Percentiles rank a stretch among this genome's conserved stretches.
Evolutionary conservation across 2,888 invertebrate species (phyloP).

Genomic region (Polietes domitor): DNA sequence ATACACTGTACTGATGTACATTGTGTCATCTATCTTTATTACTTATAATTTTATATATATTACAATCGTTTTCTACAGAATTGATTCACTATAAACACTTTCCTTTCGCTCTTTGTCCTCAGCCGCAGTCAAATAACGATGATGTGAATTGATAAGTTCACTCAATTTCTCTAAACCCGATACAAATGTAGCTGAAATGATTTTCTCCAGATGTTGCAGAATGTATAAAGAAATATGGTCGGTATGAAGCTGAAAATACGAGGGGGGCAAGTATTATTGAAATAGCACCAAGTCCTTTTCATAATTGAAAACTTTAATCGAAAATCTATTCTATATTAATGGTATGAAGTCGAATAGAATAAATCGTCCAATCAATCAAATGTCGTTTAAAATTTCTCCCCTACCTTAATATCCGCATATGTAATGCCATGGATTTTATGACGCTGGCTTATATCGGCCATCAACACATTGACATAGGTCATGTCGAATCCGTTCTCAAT

Average conservation of each 20-base stretch:
- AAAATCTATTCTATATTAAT: too few relatives aligned
- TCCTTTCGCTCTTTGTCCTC: too few relatives aligned
- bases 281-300: too few relatives aligned
- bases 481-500: slow-evolving; percentile 72
- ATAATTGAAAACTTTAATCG: too few relatives aligned
- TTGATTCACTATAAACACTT: too few relatives aligned
- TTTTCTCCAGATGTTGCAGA: slow-evolving; percentile 34
- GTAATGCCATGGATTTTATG: slow-evolving; percentile 63
- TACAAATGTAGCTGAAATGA: slow-evolving; percentile 42
- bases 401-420: slow-evolving; percentile 66
- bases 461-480: slow-evolving; percentile 66
- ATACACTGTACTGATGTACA: too few relatives aligned
- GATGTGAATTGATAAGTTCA: slow-evolving; percentile 45
- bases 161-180: slow-evolving; percentile 47
- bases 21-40: too few relatives aligned
- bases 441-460: slow-evolving; percentile 56
- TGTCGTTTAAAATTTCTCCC: not conserved
- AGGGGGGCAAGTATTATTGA: too few relatives aligned
- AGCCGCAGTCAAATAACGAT: not conserved
- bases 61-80: too few relatives aligned
- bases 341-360: not conserved
- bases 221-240: slow-evolving; percentile 35
- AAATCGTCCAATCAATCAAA: too few relatives aligned
- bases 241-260: slow-evolving; percentile 37
- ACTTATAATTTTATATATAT: too few relatives aligned